A percentile compares a stretch with the other conserved stretches of the same genome.
These are phyloP conservation scores for Spinus olivaceus DNA, from an alignment of 2,797 vertebrate genomes.

Conservation along the genomic window DNA sequence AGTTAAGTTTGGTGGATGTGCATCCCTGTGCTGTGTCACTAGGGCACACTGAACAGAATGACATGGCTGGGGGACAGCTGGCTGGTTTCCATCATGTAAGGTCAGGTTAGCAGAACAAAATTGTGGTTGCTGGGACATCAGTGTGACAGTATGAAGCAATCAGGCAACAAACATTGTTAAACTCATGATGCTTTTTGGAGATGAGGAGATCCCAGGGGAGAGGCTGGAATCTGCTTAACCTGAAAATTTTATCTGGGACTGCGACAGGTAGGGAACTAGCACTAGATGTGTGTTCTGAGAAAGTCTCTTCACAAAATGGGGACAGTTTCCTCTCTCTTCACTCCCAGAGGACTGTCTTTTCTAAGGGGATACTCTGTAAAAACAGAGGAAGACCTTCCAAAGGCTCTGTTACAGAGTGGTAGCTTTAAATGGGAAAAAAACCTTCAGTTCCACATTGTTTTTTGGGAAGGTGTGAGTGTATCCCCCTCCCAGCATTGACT, in stretches of 20 bases:
- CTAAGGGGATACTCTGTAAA: neutral
- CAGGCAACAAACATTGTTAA: neutral
- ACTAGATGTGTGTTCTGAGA: accelerated
- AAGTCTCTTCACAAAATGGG: neutral
- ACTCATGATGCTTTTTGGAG: neutral
- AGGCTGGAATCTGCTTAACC: neutral
- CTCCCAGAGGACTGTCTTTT: neutral
- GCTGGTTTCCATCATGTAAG: neutral
- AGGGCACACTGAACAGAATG: accelerated
- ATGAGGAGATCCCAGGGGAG: neutral
- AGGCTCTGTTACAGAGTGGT: neutral
- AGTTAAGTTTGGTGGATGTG: neutral
- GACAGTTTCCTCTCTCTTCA: neutral
- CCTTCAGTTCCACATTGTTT: neutral
- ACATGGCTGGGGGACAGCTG: neutral
- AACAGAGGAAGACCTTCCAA: neutral
- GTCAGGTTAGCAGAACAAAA: neutral
- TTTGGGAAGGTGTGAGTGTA: neutral
- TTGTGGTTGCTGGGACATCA: neutral
- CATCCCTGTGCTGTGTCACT: neutral
- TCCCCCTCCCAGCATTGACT: neutral
- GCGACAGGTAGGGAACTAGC: neutral
- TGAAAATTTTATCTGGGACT: neutral
- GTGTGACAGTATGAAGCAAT: neutral
- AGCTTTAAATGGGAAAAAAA: neutral